Evolutionary conservation across 2,797 vertebrate genomes (phyloP), one percentile per base, ranked within the genome.

Genomic region (Sebastes diploproa): DNA sequence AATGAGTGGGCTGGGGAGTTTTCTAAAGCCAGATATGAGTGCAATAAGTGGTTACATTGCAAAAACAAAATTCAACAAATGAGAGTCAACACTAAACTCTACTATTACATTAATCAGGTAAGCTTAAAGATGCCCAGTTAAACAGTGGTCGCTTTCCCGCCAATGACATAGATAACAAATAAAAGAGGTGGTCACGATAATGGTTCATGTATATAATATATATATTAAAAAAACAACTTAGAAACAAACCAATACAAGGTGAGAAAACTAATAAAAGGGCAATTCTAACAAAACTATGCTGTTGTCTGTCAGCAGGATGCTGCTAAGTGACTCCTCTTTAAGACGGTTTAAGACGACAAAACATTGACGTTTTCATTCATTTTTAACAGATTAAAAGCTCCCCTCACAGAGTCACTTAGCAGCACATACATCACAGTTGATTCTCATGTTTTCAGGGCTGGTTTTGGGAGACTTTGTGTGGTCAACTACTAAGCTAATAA

Each of bases 111-210:
- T 22, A 12, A 32, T 2, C 1, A 20, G 16, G 12, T 54, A 59
- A 66, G n/a, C 22, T 55, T 56, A 50, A 78, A 16, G 69, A 29
- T 6, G 25, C 16, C 76, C 65, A 74, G 56, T 54, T 60, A 0
- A 67, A 75, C 67, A 50, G 50, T 61, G 23, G 30, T 3, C 22
- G 20, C 74, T 91, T 94, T 93, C 92, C 92, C 93, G 93, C 93
- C 93, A 93, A 90, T 42, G 58, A 72, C 13, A 75, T 62, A 65
- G 7, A 75, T 72, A 82, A 81, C 83, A 78, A 38, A 80, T 42
- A 13, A 59, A 56, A 38, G 13, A 66, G 23, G 58, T 12, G 23
- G 46, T 7, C 25, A 12, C 5, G 1, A n/a, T 5, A 36, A 23
- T 2, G 1, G 1, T 2, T 1, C 1, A 9, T 1, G 5, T 1